Evolutionary conservation across 2,888 invertebrate genomes (phyloP).

Genomic region (Nomada lathburiana): DNA sequence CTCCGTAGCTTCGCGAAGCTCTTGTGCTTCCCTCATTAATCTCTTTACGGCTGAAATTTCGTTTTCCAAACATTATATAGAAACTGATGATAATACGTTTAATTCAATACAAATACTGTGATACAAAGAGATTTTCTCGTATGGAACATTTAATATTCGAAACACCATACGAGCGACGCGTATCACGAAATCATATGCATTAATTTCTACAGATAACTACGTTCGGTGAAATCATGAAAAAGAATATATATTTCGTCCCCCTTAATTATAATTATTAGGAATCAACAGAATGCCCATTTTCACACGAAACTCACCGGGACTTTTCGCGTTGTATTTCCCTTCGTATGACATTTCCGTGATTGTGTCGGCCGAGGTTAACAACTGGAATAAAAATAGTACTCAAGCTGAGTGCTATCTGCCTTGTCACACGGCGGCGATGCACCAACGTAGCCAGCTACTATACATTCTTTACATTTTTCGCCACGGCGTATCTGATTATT

Average conservation of each 20-base stretch:
- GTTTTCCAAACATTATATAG: neutral
- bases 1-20: conserved; percentile 94
- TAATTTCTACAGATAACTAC: conserved; percentile 9
- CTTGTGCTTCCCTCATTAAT: conserved; percentile 95
- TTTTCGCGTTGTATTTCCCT: conserved; percentile 87
- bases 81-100: neutral
- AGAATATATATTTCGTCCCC: neutral
- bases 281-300: neutral
- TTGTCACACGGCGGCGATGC: conserved; percentile 51
- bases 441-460: conserved; percentile 32
- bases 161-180: neutral
- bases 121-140: neutral
- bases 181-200: conserved; percentile 13
- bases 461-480: conserved; percentile 59
- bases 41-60: conserved; percentile 92
- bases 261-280: neutral
- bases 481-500: neutral
- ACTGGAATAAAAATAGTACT: conserved; percentile 53
- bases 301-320: conserved; percentile 85
- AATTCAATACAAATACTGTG: neutral
- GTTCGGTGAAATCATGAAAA: neutral
- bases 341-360: conserved; percentile 84
- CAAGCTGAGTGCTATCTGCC: conserved; percentile 37
- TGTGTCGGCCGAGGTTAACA: conserved; percentile 48
- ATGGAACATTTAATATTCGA: neutral